A percentile compares a stretch with the other conserved stretches of the same genome.
Evolutionary conservation across 2,113 vertebrate species (phyloP).

Genomic region (Tricholaema leucomelas): DNA sequence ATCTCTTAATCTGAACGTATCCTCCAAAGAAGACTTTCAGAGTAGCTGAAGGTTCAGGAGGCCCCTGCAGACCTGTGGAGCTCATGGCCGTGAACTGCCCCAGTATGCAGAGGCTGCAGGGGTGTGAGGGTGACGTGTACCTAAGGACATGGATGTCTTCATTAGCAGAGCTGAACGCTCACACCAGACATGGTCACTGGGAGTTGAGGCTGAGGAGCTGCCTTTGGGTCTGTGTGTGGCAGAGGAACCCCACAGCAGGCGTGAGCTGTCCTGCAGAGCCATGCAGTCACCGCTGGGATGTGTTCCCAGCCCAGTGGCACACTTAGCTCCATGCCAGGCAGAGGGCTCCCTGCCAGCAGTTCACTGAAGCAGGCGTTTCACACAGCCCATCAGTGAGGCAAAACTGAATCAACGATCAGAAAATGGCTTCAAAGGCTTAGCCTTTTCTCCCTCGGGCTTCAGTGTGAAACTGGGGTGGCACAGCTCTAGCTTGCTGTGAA

Average conservation of each 20-base stretch:
- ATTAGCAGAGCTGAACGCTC: neutral
- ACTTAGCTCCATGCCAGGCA: neutral
- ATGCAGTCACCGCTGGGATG: too few species aligned
- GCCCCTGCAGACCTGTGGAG: neutral
- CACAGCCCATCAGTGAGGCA: neutral
- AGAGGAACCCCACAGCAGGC: neutral
- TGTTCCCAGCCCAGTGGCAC: neutral
- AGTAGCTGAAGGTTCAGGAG: neutral
- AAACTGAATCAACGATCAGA: neutral
- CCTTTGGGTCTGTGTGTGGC: rapidly evolving
- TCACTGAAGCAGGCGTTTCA: neutral
- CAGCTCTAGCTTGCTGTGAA: neutral
- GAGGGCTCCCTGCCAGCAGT: neutral
- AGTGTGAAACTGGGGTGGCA: neutral
- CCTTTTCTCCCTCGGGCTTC: neutral
- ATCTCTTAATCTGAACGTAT: neutral
- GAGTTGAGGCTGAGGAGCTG: neutral
- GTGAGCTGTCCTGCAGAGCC: rapidly evolving
- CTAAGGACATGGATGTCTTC: neutral
- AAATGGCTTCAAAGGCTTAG: neutral
- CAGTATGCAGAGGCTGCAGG: neutral
- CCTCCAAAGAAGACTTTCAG: neutral
- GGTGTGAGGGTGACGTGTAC: neutral
- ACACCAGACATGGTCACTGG: neutral
- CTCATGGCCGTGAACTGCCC: neutral